phyloP scores from a whole-genome alignment of 2,888 invertebrate species.

The Punctoribates punctum region DNA sequence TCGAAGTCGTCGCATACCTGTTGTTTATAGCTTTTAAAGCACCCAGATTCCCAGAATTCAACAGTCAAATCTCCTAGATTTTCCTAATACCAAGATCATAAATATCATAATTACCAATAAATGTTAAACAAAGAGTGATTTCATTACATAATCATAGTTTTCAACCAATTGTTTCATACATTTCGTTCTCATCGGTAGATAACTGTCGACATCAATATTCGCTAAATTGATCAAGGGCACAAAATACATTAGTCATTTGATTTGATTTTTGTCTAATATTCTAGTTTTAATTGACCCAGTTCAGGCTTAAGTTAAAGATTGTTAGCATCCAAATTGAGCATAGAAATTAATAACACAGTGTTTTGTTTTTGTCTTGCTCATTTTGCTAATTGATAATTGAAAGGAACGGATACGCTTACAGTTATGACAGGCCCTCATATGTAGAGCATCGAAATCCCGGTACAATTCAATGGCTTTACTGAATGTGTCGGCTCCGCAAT shows the following conservation, averaged over 20 bases:
- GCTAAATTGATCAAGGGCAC: no score
- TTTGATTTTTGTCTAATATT: no score
- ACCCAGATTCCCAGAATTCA: not conserved
- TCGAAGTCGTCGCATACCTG: not conserved
- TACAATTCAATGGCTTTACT: not conserved
- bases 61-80: not conserved
- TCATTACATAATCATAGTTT: slow-evolving; percentile 2
- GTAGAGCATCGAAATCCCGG: not conserved
- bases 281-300: no score
- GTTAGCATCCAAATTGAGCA: no score
- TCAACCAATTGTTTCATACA: not conserved
- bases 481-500: not conserved
- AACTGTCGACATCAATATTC: not conserved
- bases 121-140: not conserved
- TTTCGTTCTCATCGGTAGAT: not conserved
- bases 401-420: no score
- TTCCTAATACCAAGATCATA: not conserved
- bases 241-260: no score
- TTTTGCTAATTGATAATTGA: no score
- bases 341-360: no score
- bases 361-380: no score
- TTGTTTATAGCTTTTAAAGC: not conserved
- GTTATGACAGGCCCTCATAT: not conserved
- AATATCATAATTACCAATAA: not conserved
- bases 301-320: no score